Evolutionary conservation across 30 jellyfish, hydroid and myxozoan genomes (phyloP).

Genomic region (Pseudorhiza aurosa): DNA sequence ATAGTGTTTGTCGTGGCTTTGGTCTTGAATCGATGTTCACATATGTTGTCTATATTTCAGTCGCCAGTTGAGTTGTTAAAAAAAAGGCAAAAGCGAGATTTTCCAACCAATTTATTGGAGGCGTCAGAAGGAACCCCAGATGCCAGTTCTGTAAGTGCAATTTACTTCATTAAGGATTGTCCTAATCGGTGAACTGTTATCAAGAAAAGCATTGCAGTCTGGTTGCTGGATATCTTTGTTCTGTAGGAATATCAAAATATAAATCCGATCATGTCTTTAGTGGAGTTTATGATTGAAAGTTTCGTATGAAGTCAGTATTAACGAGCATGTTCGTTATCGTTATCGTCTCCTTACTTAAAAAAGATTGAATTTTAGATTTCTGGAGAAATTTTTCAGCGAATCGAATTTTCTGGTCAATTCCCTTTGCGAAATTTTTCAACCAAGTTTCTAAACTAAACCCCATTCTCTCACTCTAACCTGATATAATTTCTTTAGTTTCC

Average conservation of each 20-base stretch:
- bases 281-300: neutral
- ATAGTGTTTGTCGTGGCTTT: too few species aligned
- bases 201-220: neutral
- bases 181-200: neutral
- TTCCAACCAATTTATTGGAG: conserved; percentile 14
- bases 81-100: conserved; percentile 33
- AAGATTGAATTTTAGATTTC: too few species aligned
- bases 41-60: too few species aligned
- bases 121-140: conserved; percentile 29
- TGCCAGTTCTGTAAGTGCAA: conserved; percentile 12
- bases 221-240: neutral
- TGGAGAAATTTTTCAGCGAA: too few species aligned
- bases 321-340: too few species aligned
- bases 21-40: too few species aligned
- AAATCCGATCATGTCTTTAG: too few species aligned
- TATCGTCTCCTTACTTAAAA: too few species aligned
- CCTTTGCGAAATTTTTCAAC: neutral
- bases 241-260: too few species aligned
- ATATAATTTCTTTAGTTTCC: too few species aligned
- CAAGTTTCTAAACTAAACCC: neutral
- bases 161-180: neutral
- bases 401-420: neutral
- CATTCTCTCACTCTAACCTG: too few species aligned
- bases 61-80: neutral
- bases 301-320: too few species aligned